Conservation (phyloP, 2,888 invertebrate species). For the Dinocampus coccinellae region DNA sequence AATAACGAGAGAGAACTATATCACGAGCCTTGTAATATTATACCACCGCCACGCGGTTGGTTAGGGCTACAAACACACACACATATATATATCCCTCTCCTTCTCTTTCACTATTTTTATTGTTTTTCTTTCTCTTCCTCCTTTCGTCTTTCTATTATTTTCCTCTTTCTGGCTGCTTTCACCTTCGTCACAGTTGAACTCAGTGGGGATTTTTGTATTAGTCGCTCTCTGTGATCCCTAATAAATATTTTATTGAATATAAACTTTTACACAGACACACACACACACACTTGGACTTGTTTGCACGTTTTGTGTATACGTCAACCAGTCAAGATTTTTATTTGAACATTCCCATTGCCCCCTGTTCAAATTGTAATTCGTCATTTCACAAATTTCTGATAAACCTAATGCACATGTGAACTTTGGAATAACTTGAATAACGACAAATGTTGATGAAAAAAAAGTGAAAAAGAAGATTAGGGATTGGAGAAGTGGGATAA, state of each 20-base stretch:
- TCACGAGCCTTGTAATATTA: constrained; percentile 61
- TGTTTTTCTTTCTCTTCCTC: not conserved
- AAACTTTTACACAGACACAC: not conserved
- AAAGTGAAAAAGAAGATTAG: not conserved
- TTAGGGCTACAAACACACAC: constrained; percentile 26
- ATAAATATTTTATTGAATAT: not conserved
- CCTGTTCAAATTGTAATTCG: too few species aligned
- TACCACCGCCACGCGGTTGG: constrained; percentile 59
- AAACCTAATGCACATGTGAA: not conserved
- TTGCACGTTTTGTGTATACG: constrained; percentile 10
- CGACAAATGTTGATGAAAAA: too few species aligned
- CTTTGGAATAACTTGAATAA: not conserved
- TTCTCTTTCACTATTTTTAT: constrained; percentile 28
- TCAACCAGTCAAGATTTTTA: too few species aligned
- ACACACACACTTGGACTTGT: constrained; percentile 12
- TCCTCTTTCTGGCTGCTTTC: not conserved
- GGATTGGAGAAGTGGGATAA: not conserved
- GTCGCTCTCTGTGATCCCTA: not conserved
- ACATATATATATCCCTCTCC: constrained; percentile 11
- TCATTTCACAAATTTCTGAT: too few species aligned
- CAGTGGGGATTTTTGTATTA: not conserved
- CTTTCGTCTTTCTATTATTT: not conserved
- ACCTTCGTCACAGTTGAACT: constrained; percentile 6
- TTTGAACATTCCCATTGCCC: too few species aligned
- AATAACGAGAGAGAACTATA: not conserved